phyloP scores from a whole-genome alignment of 2,888 invertebrate species.

The Heteropelma amictum region DNA sequence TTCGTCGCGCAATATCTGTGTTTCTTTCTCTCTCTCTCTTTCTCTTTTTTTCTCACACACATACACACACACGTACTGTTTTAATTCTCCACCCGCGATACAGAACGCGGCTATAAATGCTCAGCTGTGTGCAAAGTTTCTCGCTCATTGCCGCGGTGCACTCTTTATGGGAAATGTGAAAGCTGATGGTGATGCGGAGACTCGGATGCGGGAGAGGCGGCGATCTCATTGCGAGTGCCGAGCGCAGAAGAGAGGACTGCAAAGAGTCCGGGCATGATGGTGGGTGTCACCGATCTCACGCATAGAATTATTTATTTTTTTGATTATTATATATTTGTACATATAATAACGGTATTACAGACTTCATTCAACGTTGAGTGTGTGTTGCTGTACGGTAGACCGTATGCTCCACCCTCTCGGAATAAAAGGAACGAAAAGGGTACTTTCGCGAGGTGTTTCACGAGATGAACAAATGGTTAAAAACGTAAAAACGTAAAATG shows the following conservation, averaged over 20 bases:
- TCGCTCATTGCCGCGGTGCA: conserved; percentile 28
- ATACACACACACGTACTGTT: neutral
- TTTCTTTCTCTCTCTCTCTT: neutral
- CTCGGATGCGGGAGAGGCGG: conserved; percentile 20
- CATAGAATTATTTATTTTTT: conserved; percentile 59
- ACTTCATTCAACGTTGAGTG: neutral
- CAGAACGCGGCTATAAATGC: conserved; percentile 42
- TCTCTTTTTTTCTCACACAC: neutral
- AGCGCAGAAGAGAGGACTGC: neutral
- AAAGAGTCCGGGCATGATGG: conserved; percentile 47
- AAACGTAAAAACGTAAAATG: neutral
- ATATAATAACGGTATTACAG: conserved; percentile 6
- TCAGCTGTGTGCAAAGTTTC: conserved; percentile 50
- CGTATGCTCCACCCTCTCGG: conserved; percentile 14
- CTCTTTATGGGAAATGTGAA: conserved; percentile 74
- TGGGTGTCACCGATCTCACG: conserved; percentile 73
- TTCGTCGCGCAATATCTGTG: conserved; percentile 32
- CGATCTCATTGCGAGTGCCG: conserved; percentile 4
- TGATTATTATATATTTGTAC: conserved; percentile 26
- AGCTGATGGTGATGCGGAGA: conserved; percentile 60
- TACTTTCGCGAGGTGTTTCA: conserved; percentile 21
- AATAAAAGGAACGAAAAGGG: conserved; percentile 15
- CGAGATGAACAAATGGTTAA: neutral
- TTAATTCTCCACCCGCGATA: conserved; percentile 50
- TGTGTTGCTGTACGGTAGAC: neutral